These are phyloP conservation scores for Zaprionus lineosus DNA, from an alignment of 2,888 invertebrate species.

Conservation along the genomic window DNA sequence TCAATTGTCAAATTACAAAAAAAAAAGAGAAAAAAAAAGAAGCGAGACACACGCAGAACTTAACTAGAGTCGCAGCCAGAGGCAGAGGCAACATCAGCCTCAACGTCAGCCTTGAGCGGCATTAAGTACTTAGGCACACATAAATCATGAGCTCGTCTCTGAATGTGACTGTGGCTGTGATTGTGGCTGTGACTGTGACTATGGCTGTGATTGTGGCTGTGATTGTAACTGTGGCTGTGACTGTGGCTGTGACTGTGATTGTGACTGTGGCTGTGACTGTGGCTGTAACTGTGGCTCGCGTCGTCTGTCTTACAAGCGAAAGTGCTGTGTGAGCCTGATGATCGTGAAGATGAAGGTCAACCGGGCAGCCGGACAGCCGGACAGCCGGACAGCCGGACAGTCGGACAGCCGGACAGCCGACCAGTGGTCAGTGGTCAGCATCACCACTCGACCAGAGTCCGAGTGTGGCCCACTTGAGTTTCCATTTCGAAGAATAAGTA, in stretches of 20 bases:
- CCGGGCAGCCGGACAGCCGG: slow-evolving; percentile 42
- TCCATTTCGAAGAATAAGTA: slow-evolving; percentile 36
- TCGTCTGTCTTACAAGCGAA: slow-evolving; percentile 58
- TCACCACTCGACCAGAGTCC: no score
- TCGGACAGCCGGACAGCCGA: slow-evolving; percentile 56
- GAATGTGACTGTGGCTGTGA: background rate
- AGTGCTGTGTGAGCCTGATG: slow-evolving; percentile 54
- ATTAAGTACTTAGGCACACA: slow-evolving; percentile 55
- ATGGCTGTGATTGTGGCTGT: no score
- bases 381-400: no score
- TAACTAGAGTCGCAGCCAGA: slow-evolving; percentile 16
- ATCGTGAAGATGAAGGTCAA: slow-evolving; percentile 59
- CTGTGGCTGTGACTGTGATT: no score
- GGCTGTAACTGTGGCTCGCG: background rate
- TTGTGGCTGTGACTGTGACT: no score
- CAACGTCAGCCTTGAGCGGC: slow-evolving; percentile 62
- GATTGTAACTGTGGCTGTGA: no score
- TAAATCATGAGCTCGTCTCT: slow-evolving; percentile 62
- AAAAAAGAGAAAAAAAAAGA: slow-evolving; percentile 23
- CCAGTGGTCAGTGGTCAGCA: slow-evolving; percentile 23
- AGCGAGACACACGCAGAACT: slow-evolving; percentile 32
- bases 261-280: no score
- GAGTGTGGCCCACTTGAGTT: slow-evolving; percentile 35
- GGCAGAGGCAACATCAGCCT: no score
- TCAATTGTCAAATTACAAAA: slow-evolving; percentile 50